Base-by-base conservation (phyloP, 1,140 invertebrate species). In the Gryon sp. region DNA sequence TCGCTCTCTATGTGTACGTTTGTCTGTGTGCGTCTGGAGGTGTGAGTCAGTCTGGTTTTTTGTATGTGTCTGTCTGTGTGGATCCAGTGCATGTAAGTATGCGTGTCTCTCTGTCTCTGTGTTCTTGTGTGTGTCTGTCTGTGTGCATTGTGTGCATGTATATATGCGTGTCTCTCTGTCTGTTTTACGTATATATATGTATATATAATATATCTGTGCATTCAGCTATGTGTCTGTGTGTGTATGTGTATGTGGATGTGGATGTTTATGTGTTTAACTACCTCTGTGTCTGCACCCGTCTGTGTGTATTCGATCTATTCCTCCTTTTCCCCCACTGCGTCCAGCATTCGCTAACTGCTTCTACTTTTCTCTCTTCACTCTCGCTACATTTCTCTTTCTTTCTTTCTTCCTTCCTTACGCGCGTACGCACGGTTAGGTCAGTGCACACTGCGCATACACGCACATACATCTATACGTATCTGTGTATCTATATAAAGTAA, bases 321-420 rank as follows among this genome's bases (percentile, higher is more conserved):
- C 68, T 80, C 65, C 68, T 75, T 72, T 73, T 41, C 60, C 38
- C 75, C 59, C 72, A 57, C 62, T 45, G 36, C 11, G 34, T 14
- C 43, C 8, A 18, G 8, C 63, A 41, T 24, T 40, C 59, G 59
- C 38, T 52, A 66, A 50, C 55, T 57, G 62, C 60, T 30, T 62
- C 66, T 52, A 43, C 52, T 36, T 38, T 34, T 34, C 59, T 63
- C 32, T 22, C 12, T 46, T 59, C 53, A 32, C 76, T 52, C 62
- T 59, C 65, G 63, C 69, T 60, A n/a, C 57, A 57, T 16, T 57
- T 28, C 70, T 76, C 68, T 75, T 74, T 62, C 77, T 57, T 34
- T 77, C 76, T 43, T 53, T 59, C 66, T 70, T 74, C 59, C 70
- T 55, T 34, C 14, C 43, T 50, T 32, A 59, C 41, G 28, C 55